These are phyloP conservation scores for Pungitius pungitius DNA, from an alignment of 2,113 vertebrate species.

Conservation along the genomic window DNA sequence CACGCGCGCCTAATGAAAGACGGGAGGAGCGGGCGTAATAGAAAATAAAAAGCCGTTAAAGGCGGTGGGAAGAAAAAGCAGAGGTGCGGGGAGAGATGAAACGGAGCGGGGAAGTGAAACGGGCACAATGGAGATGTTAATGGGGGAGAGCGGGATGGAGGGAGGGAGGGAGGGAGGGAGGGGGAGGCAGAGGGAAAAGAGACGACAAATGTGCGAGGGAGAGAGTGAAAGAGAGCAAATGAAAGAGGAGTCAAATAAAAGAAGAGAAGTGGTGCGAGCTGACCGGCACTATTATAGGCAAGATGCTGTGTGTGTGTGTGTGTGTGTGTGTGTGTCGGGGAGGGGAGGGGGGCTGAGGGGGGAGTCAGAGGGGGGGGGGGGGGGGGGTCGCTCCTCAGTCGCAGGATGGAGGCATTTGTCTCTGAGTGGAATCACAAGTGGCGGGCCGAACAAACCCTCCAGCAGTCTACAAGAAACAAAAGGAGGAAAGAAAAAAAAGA, in stretches of 20 bases:
- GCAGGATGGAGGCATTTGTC: conserved; percentile 72
- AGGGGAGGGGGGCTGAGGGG: conserved; percentile 29
- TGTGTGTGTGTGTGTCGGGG: conserved; percentile 29
- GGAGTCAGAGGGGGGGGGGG: conserved; percentile 20
- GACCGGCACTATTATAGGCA: neutral
- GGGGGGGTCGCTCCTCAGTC: conserved; percentile 59
- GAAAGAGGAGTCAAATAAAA: conserved; percentile 45
- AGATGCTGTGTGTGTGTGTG: conserved; percentile 43
- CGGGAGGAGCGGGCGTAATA: neutral
- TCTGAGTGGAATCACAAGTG: conserved; percentile 81
- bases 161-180: neutral
- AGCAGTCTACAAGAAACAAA: conserved; percentile 63
- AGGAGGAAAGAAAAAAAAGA: conserved; percentile 1
- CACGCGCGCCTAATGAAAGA: conserved; percentile 43
- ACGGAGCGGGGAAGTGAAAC: conserved; percentile 23
- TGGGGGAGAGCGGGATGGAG: conserved; percentile 22
- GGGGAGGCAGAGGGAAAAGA: neutral
- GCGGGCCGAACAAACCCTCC: conserved; percentile 68
- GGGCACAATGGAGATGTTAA: conserved; percentile 38
- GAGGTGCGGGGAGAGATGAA: conserved; percentile 28
- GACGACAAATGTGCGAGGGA: conserved; percentile 15
- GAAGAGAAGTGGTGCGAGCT: conserved; percentile 25
- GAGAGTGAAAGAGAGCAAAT: conserved; percentile 30
- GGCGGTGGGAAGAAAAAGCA: conserved; percentile 18
- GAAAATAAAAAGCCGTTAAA: conserved; percentile 33